A percentile compares a stretch with the other conserved stretches of the same genome.
phyloP scores from a whole-genome alignment of 2,888 invertebrate species.

The Tineola bisselliella region DNA sequence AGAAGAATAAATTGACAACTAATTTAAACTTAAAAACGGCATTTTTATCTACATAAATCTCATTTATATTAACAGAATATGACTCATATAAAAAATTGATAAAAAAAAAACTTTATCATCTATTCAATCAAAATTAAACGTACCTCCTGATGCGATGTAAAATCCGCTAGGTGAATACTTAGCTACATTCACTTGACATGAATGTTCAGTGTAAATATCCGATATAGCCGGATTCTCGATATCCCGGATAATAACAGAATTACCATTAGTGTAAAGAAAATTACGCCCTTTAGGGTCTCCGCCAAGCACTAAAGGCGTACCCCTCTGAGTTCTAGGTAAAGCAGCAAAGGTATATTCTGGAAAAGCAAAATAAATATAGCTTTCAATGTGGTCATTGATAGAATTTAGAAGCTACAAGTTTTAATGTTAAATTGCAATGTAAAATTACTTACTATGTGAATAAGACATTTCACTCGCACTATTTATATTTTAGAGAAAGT shows the following conservation, averaged over 20 bases:
- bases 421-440: constrained; percentile 17
- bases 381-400: background rate
- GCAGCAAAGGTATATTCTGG: constrained; percentile 91
- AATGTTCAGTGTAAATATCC: constrained; percentile 98
- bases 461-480: constrained; percentile 49
- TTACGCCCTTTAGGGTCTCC: constrained; percentile 97
- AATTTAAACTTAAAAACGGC: background rate
- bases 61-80: background rate
- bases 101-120: background rate
- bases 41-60: background rate
- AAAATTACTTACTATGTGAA: constrained; percentile 54
- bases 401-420: background rate
- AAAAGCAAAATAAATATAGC: background rate
- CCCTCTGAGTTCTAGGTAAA: constrained; percentile 93
- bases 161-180: constrained; percentile 98
- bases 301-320: constrained; percentile 92
- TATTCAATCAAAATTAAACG: constrained; percentile 23
- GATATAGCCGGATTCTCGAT: constrained; percentile 94
- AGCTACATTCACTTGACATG: constrained; percentile 93
- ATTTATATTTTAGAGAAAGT: constrained; percentile 29
- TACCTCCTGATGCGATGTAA: constrained; percentile 98
- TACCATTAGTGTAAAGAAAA: constrained; percentile 96
- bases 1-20: background rate
- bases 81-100: background rate
- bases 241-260: constrained; percentile 96